These are phyloP conservation scores for Drosophila tristis DNA, from an alignment of 1,140 invertebrate species.

Conservation along the genomic window DNA sequence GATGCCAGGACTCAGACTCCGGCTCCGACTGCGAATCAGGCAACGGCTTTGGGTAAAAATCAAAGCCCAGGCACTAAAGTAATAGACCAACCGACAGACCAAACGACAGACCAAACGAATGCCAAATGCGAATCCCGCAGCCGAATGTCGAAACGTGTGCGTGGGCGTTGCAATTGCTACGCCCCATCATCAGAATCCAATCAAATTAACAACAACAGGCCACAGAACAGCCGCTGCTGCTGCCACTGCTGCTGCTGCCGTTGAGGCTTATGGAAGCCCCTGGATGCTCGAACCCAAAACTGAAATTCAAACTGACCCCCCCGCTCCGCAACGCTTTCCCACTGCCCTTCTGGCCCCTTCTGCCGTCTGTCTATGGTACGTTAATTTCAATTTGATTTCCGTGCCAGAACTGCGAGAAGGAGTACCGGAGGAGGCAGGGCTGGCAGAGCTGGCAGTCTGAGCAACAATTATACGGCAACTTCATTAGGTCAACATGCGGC, in stretches of 20 bases:
- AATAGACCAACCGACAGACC: slow-evolving; percentile 50
- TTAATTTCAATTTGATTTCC: slow-evolving; percentile 84
- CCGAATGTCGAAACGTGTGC: slow-evolving; percentile 70
- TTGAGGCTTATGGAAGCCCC: slow-evolving; percentile 45
- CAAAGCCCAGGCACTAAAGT: slow-evolving; percentile 73
- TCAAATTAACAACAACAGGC: slow-evolving; percentile 84
- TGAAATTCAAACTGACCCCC: slow-evolving; percentile 41
- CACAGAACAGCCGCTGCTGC: slow-evolving; percentile 49
- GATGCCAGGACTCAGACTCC: neutral
- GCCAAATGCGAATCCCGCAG: slow-evolving; percentile 6
- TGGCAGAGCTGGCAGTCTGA: slow-evolving; percentile 49
- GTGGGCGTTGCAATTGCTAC: slow-evolving; percentile 78
- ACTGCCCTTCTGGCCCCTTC: too few relatives aligned
- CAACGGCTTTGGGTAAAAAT: slow-evolving; percentile 50
- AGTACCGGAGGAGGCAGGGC: slow-evolving; percentile 4
- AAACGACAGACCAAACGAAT: slow-evolving; percentile 2
- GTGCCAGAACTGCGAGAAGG: slow-evolving; percentile 21
- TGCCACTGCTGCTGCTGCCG: slow-evolving; percentile 13
- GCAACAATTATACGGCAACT: slow-evolving; percentile 83
- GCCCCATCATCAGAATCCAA: slow-evolving; percentile 84
- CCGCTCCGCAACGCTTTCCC: neutral
- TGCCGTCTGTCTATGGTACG: slow-evolving; percentile 54
- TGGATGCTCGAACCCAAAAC: slow-evolving; percentile 31
- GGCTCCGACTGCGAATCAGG: neutral
- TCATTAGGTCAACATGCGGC: slow-evolving; percentile 82